Evolutionary conservation across 2,113 vertebrate species (phyloP).

Genomic region (Leucosticte australis): DNA sequence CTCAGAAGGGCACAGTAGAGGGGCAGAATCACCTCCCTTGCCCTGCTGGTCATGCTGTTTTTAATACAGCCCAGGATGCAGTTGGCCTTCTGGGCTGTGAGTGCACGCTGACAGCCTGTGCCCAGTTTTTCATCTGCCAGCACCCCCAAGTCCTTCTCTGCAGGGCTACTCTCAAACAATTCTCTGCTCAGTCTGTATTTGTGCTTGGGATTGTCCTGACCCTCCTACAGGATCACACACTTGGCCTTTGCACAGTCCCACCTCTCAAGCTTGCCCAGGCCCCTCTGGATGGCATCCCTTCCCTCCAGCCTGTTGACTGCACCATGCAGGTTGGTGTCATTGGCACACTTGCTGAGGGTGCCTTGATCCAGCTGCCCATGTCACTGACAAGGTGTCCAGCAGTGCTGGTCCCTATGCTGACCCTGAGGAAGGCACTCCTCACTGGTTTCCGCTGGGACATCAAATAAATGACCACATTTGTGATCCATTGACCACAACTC

Average conservation of each 20-base stretch:
- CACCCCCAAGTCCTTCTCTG: neutral
- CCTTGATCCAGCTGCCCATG: neutral
- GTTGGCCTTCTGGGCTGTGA: neutral
- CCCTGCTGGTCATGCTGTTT: neutral
- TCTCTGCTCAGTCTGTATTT: neutral
- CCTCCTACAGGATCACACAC: neutral
- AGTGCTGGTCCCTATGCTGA: neutral
- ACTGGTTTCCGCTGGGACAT: neutral
- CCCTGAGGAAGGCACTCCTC: neutral
- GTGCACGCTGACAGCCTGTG: neutral
- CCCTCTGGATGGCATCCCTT: neutral
- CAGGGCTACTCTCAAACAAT: neutral
- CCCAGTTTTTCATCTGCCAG: neutral
- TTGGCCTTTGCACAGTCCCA: neutral
- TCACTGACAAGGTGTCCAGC: neutral
- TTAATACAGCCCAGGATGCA: neutral
- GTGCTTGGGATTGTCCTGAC: neutral
- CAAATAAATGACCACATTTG: neutral
- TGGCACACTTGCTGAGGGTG: neutral
- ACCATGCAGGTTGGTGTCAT: neutral
- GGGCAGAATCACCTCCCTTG: neutral
- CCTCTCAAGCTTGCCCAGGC: neutral
- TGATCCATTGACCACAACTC: neutral
- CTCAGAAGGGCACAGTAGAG: neutral
- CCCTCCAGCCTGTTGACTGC: neutral